Evolutionary conservation across 2,113 vertebrate genomes (phyloP).

Genomic region (Psophia crepitans): DNA sequence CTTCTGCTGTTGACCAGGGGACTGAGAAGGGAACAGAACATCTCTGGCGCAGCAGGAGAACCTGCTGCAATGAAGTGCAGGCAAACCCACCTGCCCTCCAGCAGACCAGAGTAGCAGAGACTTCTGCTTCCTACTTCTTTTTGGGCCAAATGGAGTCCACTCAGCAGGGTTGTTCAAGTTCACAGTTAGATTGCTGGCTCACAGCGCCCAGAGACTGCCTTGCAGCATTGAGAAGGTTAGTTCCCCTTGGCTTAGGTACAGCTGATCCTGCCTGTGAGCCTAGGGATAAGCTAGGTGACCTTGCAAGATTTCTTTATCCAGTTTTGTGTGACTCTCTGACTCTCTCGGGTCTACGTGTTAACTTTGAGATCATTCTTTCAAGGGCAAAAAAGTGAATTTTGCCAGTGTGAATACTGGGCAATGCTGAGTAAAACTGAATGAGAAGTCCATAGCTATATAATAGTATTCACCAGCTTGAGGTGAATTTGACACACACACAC

Average conservation of each 20-base stretch:
- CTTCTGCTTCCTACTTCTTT: neutral
- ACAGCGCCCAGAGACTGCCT: neutral
- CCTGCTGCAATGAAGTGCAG: neutral
- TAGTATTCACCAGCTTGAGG: neutral
- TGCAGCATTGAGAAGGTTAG: neutral
- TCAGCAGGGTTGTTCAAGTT: neutral
- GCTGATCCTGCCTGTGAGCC: neutral
- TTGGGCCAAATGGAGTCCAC: neutral
- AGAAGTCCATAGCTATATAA: neutral
- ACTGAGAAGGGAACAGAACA: neutral
- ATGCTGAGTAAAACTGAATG: neutral
- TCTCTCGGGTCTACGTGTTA: neutral
- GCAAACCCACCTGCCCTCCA: neutral
- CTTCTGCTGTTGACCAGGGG: neutral
- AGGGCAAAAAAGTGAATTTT: neutral
- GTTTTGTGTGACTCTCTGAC: neutral
- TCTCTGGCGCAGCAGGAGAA: neutral
- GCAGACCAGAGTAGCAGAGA: neutral
- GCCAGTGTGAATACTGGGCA: neutral
- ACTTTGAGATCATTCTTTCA: neutral
- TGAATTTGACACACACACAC: too few relatives aligned
- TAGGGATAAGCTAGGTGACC: neutral
- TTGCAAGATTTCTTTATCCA: neutral
- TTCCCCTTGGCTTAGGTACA: neutral
- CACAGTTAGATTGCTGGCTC: neutral